Conservation (phyloP, 2,797 vertebrate genomes). For the Phrynocephalus guinanensis region DNA sequence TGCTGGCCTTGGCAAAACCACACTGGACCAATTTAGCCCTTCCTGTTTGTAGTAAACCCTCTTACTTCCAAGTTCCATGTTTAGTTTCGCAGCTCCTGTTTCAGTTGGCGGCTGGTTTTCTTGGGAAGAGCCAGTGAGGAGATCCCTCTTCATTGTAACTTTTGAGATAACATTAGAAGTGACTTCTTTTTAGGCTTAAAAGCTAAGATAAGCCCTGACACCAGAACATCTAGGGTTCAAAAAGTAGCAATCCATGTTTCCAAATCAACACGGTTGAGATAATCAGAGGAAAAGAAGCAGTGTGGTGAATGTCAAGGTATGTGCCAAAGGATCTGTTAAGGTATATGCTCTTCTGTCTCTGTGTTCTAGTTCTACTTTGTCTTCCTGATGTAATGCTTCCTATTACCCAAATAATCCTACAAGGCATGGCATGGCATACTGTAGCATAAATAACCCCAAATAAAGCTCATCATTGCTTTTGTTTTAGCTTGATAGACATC, state of each 20-base stretch:
- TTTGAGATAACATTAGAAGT: background rate
- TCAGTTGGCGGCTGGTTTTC: background rate
- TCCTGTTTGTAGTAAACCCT: background rate
- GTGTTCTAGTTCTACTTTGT: no score
- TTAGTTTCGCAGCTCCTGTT: background rate
- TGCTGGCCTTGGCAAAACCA: constrained; percentile 23
- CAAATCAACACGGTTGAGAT: background rate
- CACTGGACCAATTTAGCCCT: constrained; percentile 27
- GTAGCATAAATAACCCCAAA: no score
- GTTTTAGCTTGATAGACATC: no score
- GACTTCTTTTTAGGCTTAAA: background rate
- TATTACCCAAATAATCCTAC: no score
- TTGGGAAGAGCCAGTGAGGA: background rate
- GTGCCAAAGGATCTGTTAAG: background rate
- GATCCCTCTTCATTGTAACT: no score
- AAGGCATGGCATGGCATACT: no score
- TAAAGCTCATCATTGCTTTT: no score
- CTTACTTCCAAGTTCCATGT: background rate
- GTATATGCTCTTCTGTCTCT: background rate
- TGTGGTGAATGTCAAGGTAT: background rate
- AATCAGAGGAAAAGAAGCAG: background rate
- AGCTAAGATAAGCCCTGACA: background rate
- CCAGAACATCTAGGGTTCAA: background rate
- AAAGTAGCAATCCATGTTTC: background rate
- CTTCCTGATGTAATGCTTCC: no score